These are phyloP conservation scores for Nephrotoma guestfalica DNA, from an alignment of 2,888 invertebrate species.

Conservation along the genomic window DNA sequence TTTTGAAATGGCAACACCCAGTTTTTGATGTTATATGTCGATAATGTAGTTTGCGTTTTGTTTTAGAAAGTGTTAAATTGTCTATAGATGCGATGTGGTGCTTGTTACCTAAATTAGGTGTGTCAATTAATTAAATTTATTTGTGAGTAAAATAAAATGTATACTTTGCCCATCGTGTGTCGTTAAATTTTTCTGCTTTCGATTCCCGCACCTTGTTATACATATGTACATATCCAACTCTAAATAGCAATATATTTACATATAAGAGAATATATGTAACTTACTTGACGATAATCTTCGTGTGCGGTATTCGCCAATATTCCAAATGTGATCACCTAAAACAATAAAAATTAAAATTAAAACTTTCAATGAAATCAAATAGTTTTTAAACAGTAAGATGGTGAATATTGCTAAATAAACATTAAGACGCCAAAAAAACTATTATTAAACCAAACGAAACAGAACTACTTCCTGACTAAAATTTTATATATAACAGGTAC, in stretches of 20 bases:
- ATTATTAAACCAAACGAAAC: neutral
- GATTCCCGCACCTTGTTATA: neutral
- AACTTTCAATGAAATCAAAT: neutral
- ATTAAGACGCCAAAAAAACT: neutral
- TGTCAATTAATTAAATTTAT: neutral
- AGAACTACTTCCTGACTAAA: neutral
- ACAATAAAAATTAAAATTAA: neutral
- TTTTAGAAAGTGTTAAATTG: neutral
- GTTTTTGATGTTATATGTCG: neutral
- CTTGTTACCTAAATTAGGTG: neutral
- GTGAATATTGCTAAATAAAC: too few species aligned
- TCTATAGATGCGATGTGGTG: neutral
- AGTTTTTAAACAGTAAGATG: too few species aligned
- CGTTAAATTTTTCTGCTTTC: neutral
- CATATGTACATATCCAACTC: neutral
- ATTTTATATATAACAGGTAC: neutral
- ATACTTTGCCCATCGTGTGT: neutral
- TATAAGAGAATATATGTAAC: neutral
- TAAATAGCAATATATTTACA: neutral
- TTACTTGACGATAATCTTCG: neutral
- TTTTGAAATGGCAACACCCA: neutral
- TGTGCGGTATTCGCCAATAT: neutral
- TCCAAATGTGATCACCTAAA: neutral
- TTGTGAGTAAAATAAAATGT: neutral
- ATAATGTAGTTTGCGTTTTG: neutral